phyloP scores from a whole-genome alignment of 2,113 vertebrate genomes.

The Psettodes erumei region DNA sequence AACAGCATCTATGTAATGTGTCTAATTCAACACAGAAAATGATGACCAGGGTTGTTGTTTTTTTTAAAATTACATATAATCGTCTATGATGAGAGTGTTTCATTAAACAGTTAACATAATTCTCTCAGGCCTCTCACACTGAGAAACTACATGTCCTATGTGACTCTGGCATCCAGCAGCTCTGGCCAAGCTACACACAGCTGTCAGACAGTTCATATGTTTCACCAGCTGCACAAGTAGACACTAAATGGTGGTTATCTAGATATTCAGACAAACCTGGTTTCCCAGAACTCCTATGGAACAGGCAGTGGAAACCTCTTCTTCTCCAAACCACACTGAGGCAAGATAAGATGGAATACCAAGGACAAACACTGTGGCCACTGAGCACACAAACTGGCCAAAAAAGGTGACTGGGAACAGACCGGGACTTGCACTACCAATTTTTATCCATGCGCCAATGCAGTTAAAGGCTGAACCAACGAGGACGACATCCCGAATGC shows the following conservation, averaged over 20 bases:
- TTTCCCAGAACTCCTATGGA: conserved; percentile 91
- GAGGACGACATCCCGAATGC: conserved; percentile 87
- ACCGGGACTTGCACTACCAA: conserved; percentile 83
- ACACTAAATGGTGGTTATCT: background rate
- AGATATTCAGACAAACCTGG: conserved; percentile 83
- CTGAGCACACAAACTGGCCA: conserved; percentile 87
- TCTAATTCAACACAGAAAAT: background rate
- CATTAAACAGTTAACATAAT: conserved; percentile 27
- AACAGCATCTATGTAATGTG: background rate
- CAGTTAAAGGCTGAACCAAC: conserved; percentile 87
- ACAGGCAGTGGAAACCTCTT: conserved; percentile 90
- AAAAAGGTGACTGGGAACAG: conserved; percentile 85
- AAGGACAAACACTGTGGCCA: conserved; percentile 89
- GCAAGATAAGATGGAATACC: conserved; percentile 89
- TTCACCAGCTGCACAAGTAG: background rate
- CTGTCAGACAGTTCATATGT: background rate
- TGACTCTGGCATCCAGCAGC: conserved; percentile 36
- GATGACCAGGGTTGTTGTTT: background rate
- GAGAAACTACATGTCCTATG: conserved; percentile 35
- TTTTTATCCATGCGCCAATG: conserved; percentile 90
- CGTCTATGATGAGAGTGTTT: background rate
- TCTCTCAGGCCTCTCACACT: conserved; percentile 32
- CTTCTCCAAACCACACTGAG: conserved; percentile 88
- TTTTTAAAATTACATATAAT: conserved; percentile 3
- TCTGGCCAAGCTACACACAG: conserved; percentile 31